Evolutionary conservation across 2,113 vertebrate species (phyloP).

Genomic region (Scomber scombrus): DNA sequence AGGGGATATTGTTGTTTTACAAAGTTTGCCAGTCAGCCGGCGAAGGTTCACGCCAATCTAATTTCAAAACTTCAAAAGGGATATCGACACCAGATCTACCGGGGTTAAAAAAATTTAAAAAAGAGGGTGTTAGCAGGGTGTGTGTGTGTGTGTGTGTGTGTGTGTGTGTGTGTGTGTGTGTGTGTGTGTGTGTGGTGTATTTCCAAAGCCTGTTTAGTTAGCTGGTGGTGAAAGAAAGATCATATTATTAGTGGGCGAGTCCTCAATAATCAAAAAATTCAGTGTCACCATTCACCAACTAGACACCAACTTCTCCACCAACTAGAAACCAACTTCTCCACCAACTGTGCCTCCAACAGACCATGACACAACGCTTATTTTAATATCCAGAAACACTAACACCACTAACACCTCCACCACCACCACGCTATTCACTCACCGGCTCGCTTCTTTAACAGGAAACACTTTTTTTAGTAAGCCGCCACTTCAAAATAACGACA

Average conservation of each 20-base stretch:
- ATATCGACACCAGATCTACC: neutral
- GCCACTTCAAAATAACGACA: neutral
- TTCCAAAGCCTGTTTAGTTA: no score
- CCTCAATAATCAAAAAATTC: no score
- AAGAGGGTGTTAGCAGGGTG: no score
- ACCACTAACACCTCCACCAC: neutral
- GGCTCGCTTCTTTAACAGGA: neutral
- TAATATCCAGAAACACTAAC: slow-evolving; percentile 26
- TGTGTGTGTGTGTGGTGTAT: no score
- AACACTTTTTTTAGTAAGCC: neutral
- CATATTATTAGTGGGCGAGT: no score
- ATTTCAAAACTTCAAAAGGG: neutral
- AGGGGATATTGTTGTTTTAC: neutral
- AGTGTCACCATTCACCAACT: neutral
- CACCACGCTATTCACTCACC: slow-evolving; percentile 8
- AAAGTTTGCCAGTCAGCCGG: neutral
- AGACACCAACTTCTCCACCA: slow-evolving; percentile 3
- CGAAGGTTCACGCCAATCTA: neutral
- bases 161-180: no score
- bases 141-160: no score
- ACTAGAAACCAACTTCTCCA: slow-evolving; percentile 6
- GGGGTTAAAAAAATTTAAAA: no score
- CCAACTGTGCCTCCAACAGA: neutral
- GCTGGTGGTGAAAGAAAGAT: no score
- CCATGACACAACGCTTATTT: slow-evolving; percentile 8